Evolutionary conservation across 2,888 invertebrate species (phyloP), one percentile per base, ranked within the genome.

Genomic region (Drosophila niveifrons): DNA sequence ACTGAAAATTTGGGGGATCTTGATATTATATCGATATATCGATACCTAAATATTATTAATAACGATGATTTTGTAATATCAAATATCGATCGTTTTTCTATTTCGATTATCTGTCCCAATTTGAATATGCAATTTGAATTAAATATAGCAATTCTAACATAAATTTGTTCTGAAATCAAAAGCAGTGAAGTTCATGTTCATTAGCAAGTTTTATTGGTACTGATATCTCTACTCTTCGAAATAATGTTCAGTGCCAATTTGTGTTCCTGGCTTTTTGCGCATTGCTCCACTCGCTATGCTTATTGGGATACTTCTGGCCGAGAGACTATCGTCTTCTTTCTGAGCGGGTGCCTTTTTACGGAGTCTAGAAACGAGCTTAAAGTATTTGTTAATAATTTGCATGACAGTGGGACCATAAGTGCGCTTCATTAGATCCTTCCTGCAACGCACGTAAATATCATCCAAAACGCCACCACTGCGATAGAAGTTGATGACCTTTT

Each of bases 171-270:
- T 6, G 6, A 23, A 23, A 23, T 6, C 23, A 23, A 23, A 23
- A 23, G 1, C 23, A 23, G 1, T 23, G 4, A 23, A 23, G 23
- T 23, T 23, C 3, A 23, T 23, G 23, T 23, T 23, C 23, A 23
- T 23, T 4, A 23, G 6, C 23, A n/a, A 17, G n/a, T 29, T 17
- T n/a, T 1, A 55, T 9, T 17, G 8, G 3, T 31, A 39, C 28
- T 41, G 10, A 10, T 13, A 3, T 1, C 9, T 31, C 50, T 65
- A 58, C 4, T 69, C 65, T 7, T 75, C 80, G 13, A 78, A 68
- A 41, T 43, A 77, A 34, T 10, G 74, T 17, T 78, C 78, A 0
- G 55, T 23, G 23, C 4, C 59, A 2, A 2, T 46, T 2, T 17
- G 8, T 0, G 4, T 36, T 6, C 1, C 4, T 39, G 34, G 15